Base-by-base conservation (phyloP, 2,797 vertebrate species). In the Microctenopoma stevenorrisi region DNA sequence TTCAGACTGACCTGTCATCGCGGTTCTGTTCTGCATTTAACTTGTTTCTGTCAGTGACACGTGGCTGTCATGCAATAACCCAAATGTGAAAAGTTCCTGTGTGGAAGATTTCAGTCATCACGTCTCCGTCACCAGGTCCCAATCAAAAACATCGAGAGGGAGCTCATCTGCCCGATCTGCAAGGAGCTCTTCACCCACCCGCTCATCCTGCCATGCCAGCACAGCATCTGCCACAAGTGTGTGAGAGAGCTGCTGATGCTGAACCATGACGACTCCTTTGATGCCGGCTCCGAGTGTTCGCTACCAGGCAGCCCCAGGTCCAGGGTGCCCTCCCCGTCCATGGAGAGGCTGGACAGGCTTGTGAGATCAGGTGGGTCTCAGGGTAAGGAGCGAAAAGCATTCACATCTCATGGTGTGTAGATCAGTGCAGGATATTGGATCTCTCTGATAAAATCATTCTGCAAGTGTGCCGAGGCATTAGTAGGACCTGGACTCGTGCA, bases 121-220 rank as follows among this genome's bases (percentile, higher is more conserved):
- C 9, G 9, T 52, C 54, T 79, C 53, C 10, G 15, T 81, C 82
- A 0, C 35, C 91, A 99, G 98, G 96, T 97, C 76, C 91, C 95
- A 1, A 96, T 99, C 89, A 98, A 95, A 88, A 97, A 96, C 91
- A 98, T 99, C 0, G 98, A 99, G 92, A 91, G 96, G 87, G 98
- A 99, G 90, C 95, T 99, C 75, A 95, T 98, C 86, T 99, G 98
- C 86, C 98, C 98, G 2, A 95, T 96, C 65, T 99, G 98, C 82
- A 96, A 98, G 87, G 98, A 99, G 74, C 93, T 99, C 64, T 99
- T 98, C 88, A 98, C 96, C 26, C 96, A 99, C 72, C 98, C 98
- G 0, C 81, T 99, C 82, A 98, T 99, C 90, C 94, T 99, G 73
- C 98, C 98, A 43, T 99, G 98, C 85, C 97, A 99, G 89, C 98